phyloP scores from a whole-genome alignment of 2,113 vertebrate genomes.

The Melanocharis versteri region DNA sequence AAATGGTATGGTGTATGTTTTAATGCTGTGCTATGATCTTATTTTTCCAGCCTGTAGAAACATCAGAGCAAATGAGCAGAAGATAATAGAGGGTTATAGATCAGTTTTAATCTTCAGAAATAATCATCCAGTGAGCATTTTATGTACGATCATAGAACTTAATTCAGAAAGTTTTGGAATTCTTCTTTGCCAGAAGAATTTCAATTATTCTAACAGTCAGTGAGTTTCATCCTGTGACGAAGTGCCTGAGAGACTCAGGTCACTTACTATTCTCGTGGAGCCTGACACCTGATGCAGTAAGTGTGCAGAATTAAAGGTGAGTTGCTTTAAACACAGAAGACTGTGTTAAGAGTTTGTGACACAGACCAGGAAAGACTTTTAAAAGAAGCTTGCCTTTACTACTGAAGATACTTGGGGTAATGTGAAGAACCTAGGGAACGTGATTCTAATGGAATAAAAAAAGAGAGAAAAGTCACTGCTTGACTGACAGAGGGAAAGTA shows the following conservation, averaged over 20 bases:
- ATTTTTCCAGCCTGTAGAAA: background rate
- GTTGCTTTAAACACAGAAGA: background rate
- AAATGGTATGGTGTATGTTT: slow-evolving; percentile 82
- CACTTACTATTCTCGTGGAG: background rate
- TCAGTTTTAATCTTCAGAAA: background rate
- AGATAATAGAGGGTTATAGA: background rate
- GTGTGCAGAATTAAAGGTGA: background rate
- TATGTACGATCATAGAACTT: background rate
- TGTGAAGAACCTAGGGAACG: background rate
- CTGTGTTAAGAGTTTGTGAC: background rate
- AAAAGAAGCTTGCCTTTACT: background rate
- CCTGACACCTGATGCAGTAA: background rate
- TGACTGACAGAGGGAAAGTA: background rate
- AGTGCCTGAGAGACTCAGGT: background rate
- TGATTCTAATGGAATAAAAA: background rate
- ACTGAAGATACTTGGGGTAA: background rate
- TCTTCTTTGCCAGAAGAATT: background rate
- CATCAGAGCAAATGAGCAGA: background rate
- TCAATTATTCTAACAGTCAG: background rate
- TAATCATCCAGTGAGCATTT: background rate
- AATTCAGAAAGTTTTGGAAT: background rate
- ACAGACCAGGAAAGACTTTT: background rate
- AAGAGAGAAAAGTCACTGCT: background rate
- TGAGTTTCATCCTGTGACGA: background rate
- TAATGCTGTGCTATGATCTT: background rate